Conservation (phyloP, 2,888 invertebrate species). For the Netelia inedita region DNA sequence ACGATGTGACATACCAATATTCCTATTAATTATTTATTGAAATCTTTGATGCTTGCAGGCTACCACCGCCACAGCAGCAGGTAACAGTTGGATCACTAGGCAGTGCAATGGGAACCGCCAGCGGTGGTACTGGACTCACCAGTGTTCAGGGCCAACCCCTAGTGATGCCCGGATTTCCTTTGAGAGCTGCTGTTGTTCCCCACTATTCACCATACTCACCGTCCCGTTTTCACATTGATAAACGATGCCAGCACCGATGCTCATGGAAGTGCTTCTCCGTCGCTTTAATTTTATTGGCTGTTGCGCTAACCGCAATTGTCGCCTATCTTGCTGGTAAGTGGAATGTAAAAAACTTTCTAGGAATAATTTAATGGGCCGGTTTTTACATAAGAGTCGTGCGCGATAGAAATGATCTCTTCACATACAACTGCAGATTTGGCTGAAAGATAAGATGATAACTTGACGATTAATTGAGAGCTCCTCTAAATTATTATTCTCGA, state of each 20-base stretch:
- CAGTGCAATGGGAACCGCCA: conserved; percentile 84
- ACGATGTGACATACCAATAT: neutral
- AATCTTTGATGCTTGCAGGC: conserved; percentile 83
- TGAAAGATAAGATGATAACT: no score
- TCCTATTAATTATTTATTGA: conserved; percentile 28
- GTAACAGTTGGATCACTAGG: conserved; percentile 86
- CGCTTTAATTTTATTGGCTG: conserved; percentile 95
- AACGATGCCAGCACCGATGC: conserved; percentile 96
- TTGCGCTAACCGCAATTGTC: conserved; percentile 96
- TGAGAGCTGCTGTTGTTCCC: conserved; percentile 90
- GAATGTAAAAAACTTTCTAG: neutral
- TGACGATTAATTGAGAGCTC: neutral
- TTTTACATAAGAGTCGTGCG: neutral
- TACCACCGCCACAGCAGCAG: conserved; percentile 87
- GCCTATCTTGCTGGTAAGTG: conserved; percentile 97
- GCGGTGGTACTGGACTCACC: conserved; percentile 88
- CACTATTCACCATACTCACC: conserved; percentile 96
- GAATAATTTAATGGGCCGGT: neutral
- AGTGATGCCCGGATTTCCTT: conserved; percentile 95
- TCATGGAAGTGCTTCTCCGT: conserved; percentile 99
- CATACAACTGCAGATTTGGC: no score
- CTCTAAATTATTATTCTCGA: no score
- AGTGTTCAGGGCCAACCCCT: conserved; percentile 90
- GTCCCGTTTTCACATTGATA: conserved; percentile 97
- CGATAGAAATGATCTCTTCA: neutral